Evolutionary conservation across 2,797 vertebrate genomes (phyloP).

Genomic region (Danio choprae): DNA sequence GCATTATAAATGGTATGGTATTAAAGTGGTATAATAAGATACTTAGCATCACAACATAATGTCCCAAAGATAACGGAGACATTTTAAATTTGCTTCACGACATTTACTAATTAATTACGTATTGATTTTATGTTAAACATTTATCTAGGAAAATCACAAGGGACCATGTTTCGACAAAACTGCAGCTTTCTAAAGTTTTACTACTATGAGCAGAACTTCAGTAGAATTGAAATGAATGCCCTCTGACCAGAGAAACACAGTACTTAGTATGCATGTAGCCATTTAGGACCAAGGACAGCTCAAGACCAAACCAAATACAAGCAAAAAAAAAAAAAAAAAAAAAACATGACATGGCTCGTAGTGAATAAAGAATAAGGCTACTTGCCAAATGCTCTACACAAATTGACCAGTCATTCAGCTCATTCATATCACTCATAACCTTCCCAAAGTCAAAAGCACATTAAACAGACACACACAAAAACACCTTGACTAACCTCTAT

Average conservation of each 20-base stretch:
- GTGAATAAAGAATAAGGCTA: conserved; percentile 8
- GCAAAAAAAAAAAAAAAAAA: not conserved
- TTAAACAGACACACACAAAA: not conserved
- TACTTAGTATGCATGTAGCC: not conserved
- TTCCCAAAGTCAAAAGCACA: not conserved
- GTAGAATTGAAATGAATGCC: not conserved
- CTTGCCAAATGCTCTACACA: not conserved
- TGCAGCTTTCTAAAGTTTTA: not conserved
- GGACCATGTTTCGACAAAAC: not conserved
- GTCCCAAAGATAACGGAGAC: not conserved
- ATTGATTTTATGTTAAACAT: conserved; percentile 1
- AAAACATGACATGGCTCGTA: not conserved
- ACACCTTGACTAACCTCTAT: not conserved
- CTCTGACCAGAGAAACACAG: not conserved
- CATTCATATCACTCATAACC: not conserved
- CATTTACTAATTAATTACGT: not conserved
- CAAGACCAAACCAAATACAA: conserved; percentile 17
- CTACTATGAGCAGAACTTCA: not conserved
- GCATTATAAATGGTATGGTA: too few species aligned
- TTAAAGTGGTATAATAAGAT: too few species aligned
- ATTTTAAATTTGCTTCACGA: not conserved
- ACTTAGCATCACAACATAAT: not conserved
- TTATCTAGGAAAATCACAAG: not conserved
- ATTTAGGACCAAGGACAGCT: conserved; percentile 4
- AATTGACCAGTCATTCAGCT: not conserved